Evolutionary conservation across 2,888 invertebrate species (phyloP).

Genomic region (Alcis repandata): DNA sequence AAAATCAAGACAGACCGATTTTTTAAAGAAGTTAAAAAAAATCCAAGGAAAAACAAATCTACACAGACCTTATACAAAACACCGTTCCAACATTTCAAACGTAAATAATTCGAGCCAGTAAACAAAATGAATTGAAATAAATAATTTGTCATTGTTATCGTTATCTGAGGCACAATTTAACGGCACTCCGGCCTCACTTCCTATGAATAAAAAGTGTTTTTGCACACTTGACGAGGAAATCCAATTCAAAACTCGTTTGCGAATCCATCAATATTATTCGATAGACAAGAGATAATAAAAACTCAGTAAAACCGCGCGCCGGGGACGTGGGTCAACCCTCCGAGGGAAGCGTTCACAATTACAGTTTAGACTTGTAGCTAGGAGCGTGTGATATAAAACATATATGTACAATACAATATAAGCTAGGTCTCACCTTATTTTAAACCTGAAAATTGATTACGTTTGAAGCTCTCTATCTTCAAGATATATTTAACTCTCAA

Average conservation of each 20-base stretch:
- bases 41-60: neutral
- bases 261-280: constrained; percentile 59
- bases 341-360: constrained; percentile 49
- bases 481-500: too few species aligned
- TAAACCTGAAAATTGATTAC: too few species aligned
- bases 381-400: too few species aligned
- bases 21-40: neutral
- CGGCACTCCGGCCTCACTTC: constrained; percentile 29
- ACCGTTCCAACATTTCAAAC: neutral
- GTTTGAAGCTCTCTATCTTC: too few species aligned
- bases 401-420: too few species aligned
- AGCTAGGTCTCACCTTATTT: too few species aligned
- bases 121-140: constrained; percentile 35
- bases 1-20: too few species aligned
- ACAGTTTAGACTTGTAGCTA: constrained; percentile 38
- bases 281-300: constrained; percentile 52
- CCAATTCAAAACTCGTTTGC: constrained; percentile 57
- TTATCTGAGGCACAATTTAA: constrained; percentile 35
- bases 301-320: constrained; percentile 26
- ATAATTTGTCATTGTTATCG: constrained; percentile 35
- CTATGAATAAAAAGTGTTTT: constrained; percentile 38
- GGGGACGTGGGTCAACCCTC: constrained; percentile 50
- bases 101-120: constrained; percentile 30
- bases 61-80: neutral
- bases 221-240: constrained; percentile 46